Conservation (phyloP, 2,113 vertebrate species). For the Saccopteryx leptura region DNA sequence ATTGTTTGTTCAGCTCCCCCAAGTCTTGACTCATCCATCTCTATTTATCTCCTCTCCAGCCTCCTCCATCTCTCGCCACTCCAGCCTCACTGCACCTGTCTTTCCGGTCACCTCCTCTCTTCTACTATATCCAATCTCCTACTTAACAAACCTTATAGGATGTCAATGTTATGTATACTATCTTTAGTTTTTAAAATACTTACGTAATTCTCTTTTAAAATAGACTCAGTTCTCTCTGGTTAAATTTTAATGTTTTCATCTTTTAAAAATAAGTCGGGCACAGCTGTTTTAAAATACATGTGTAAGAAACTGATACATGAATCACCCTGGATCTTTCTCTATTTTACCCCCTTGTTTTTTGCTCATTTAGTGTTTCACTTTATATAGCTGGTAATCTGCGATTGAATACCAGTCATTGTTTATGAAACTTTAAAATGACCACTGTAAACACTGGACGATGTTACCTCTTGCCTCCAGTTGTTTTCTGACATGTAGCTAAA, state of each 20-base stretch:
- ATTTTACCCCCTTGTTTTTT: not conserved
- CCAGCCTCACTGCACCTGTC: too few relatives aligned
- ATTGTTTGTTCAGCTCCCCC: too few relatives aligned
- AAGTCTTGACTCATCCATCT: too few relatives aligned
- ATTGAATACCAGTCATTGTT: not conserved
- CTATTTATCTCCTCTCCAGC: too few relatives aligned
- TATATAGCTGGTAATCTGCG: not conserved
- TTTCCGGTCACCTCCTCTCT: not conserved
- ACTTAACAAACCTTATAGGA: not conserved
- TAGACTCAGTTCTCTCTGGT: not conserved
- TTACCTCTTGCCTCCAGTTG: not conserved
- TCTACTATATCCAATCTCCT: not conserved
- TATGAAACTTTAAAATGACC: not conserved
- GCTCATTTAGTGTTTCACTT: not conserved
- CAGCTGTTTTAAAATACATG: constrained; percentile 12
- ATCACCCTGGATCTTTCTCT: not conserved
- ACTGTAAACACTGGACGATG: not conserved
- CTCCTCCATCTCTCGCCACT: too few relatives aligned
- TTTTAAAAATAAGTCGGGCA: not conserved
- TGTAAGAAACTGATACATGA: not conserved
- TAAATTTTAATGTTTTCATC: not conserved
- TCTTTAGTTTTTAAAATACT: not conserved
- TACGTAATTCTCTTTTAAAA: not conserved
- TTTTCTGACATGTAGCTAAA: not conserved
- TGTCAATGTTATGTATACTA: not conserved